Conservation (phyloP, 2,113 vertebrate genomes). For the Ancistrus triradiatus region DNA sequence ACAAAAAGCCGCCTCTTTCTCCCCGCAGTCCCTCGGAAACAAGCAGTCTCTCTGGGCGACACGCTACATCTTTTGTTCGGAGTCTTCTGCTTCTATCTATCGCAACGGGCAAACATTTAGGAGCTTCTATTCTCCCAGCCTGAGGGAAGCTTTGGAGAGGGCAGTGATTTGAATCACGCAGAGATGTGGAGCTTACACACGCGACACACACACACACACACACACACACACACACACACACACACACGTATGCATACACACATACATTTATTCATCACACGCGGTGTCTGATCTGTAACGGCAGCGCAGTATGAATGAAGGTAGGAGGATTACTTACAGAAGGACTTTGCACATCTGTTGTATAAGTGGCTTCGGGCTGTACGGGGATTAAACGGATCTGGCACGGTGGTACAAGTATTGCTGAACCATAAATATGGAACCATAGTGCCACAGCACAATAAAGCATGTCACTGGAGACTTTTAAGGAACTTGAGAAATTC, state of each 20-base stretch:
- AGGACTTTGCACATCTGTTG: background rate
- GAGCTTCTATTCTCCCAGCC: conserved; percentile 19
- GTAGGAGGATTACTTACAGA: conserved; percentile 9
- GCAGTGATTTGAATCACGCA: conserved; percentile 25
- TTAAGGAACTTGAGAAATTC: too few relatives aligned
- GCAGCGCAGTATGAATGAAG: conserved; percentile 6
- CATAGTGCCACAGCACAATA: too few relatives aligned
- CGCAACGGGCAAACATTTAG: conserved; percentile 25
- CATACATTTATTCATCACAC: background rate
- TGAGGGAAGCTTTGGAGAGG: conserved; percentile 2
- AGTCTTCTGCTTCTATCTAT: conserved; percentile 6
- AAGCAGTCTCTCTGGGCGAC: conserved; percentile 14
- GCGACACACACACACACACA: too few relatives aligned
- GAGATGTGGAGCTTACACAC: conserved; percentile 7
- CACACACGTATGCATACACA: background rate
- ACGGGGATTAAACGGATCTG: background rate
- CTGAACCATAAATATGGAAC: background rate
- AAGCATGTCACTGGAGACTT: too few relatives aligned
- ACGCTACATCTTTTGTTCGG: conserved; percentile 28
- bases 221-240: background rate
- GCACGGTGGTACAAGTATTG: background rate
- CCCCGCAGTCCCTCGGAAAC: conserved; percentile 1
- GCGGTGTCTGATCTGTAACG: conserved; percentile 6
- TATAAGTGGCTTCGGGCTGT: background rate
- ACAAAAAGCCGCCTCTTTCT: conserved; percentile 33